Evolutionary conservation across 2,113 vertebrate species (phyloP), one percentile per base, ranked within the genome.

Genomic region (Semnornis frantzii): DNA sequence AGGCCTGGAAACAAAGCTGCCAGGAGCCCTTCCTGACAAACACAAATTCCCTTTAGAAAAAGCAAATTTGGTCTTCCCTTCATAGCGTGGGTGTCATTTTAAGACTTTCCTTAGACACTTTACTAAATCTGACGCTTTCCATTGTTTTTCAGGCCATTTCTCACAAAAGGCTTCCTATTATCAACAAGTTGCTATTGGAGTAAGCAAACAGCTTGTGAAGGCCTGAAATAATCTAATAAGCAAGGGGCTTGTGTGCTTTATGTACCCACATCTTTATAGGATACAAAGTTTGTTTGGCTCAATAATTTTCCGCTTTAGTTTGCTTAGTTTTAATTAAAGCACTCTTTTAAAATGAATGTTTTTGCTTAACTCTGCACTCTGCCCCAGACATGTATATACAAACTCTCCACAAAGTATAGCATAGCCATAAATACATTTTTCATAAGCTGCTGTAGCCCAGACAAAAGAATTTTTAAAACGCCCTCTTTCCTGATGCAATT

Each of bases 1-100:
- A 99, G 99, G 99, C 98, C 98, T 98, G 98, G 96, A 99, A 98
- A 99, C 99, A 99, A 99, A 99, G 98, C 98, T 95, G 91, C 98
- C 98, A 96, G 98, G 98, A 99, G 98, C 98, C 97, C 98, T 98
- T 98, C 98, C 98, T 98, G 98, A 98, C 98, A 98, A 98, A 99
- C 98, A 99, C 98, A 98, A 98, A 98, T 98, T 98, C 98, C 98
- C 98, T 97, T 98, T 97, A 97, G 98, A 98, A 98, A 99, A 99
- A 98, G 98, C 98, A 98, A 98, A 98, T 98, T 98, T 98, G 98
- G 98, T 97, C 98, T 98, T 98, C 97, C 96, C 98, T 98, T 97
- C 97, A 9, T 96, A 96, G 96, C 46, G 92, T 97, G 97, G 97
- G 96, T 98, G 98, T 98, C 96, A 97, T 98, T 98, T 98, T 97